Evolutionary conservation across 2,113 vertebrate species (phyloP), one percentile per base, ranked within the genome.

Genomic region (Nesospiza acunhae): DNA sequence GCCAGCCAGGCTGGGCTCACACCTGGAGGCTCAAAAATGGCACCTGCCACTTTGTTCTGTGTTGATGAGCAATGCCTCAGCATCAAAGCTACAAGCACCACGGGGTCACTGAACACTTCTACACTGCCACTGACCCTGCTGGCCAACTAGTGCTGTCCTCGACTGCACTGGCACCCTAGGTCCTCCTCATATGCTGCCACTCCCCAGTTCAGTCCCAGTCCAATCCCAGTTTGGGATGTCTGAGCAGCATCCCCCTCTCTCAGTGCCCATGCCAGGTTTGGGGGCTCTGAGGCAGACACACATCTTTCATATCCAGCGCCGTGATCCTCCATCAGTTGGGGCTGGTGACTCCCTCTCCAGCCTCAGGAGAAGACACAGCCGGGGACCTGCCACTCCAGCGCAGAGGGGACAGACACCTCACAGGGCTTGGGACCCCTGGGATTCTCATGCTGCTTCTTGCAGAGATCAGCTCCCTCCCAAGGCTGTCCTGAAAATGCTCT

Each of bases 251-350:
- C 56, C 13, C 4, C 67, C 41, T 59, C 28, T 62, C 47, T 44
- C 2, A 2, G 41, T 46, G 42, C 39, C 74, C 1, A 0, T 26
- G 64, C 46, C 46, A 49, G 50, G 31, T 6, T 9, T 10, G 3
- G 15, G 37, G 30, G 16, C 44, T 67, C 19, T 10, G 30, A 52
- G 35, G 41, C 18, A 52, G 35, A 42, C 0, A 0, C 8, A 9
- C 0, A 0, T 76, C 35, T 46, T 80, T n/a, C n/a, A 74, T 0
- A 10, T 94, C 89, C 90, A 93, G 76, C 72, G 58, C 6, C 19
- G 55, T 35, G 82, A 75, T 93, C 91, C 85, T 93, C 47, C 15
- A 50, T 93, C 6, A 0, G 15, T 60, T 86, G 2, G 5, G 37
- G 42, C 26, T 85, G 33, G 17, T 6, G 7, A 18, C 4, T 20